Conservation (phyloP, 1,140 invertebrate genomes). For the Bombus ignitus region DNA sequence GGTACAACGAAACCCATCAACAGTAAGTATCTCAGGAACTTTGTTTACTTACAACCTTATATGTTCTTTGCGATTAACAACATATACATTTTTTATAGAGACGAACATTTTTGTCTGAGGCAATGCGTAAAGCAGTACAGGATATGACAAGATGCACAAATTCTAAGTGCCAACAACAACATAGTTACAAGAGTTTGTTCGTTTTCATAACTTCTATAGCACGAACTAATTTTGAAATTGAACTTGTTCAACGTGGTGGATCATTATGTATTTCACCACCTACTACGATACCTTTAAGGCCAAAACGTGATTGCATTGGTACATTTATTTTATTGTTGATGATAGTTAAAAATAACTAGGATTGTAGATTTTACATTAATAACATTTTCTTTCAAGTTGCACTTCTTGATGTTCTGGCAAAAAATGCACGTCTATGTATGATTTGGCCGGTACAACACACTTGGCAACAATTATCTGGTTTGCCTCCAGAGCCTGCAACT, state of each 20-base stretch:
- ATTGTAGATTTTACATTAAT: not conserved
- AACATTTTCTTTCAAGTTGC: slow-evolving; percentile 86
- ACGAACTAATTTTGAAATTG: slow-evolving; percentile 95
- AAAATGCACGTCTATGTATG: slow-evolving; percentile 89
- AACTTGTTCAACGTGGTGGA: slow-evolving; percentile 94
- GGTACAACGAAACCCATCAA: slow-evolving; percentile 83
- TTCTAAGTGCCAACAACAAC: slow-evolving; percentile 84
- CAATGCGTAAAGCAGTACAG: slow-evolving; percentile 95
- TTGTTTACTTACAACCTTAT: slow-evolving; percentile 7
- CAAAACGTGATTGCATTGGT: slow-evolving; percentile 94
- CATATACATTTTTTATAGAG: slow-evolving; percentile 73
- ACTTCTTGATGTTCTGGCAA: slow-evolving; percentile 92
- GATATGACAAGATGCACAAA: slow-evolving; percentile 93
- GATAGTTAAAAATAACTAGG: not conserved
- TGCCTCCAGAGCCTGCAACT: slow-evolving; percentile 73
- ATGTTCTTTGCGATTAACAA: not conserved
- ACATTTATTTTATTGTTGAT: slow-evolving; percentile 64
- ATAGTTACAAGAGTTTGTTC: slow-evolving; percentile 88
- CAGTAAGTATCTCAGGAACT: slow-evolving; percentile 78
- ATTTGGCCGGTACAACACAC: slow-evolving; percentile 87
- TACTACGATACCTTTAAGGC: slow-evolving; percentile 85
- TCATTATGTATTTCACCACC: slow-evolving; percentile 85
- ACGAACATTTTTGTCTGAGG: slow-evolving; percentile 87
- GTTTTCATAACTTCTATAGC: slow-evolving; percentile 96
- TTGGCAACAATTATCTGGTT: slow-evolving; percentile 86